Evolutionary conservation across 2,888 invertebrate genomes (phyloP).

Genomic region (Tipula lateralis): DNA sequence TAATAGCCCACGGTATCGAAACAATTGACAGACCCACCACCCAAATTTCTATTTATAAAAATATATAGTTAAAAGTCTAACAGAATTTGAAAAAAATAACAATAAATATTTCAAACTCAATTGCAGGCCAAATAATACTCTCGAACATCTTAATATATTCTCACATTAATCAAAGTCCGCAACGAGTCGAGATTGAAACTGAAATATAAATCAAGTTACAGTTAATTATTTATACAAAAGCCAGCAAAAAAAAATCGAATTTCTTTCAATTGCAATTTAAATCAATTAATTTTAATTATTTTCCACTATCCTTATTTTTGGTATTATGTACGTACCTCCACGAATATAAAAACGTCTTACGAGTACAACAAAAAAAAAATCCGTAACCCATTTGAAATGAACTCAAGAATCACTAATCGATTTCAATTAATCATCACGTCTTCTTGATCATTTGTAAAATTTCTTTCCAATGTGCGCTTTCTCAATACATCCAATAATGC

Average conservation of each 20-base stretch:
- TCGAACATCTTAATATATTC: background rate
- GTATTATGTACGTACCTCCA: background rate
- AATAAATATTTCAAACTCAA: background rate
- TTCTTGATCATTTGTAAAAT: background rate
- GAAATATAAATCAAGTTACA: slow-evolving; percentile 6
- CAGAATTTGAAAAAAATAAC: background rate
- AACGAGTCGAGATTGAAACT: background rate
- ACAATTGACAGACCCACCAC: too few relatives aligned
- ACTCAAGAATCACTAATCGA: slow-evolving; percentile 14
- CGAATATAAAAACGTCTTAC: background rate
- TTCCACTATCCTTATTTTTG: slow-evolving; percentile 2
- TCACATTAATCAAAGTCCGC: background rate
- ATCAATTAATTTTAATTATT: slow-evolving; percentile 24
- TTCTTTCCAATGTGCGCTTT: background rate
- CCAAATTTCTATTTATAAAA: too few relatives aligned
- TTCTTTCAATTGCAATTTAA: slow-evolving; percentile 24
- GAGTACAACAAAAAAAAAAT: background rate
- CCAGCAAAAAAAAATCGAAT: background rate
- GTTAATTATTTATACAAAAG: slow-evolving; percentile 1
- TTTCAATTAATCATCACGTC: slow-evolving; percentile 24
- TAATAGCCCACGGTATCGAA: too few relatives aligned
- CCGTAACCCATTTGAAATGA: background rate
- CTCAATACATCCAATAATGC: background rate
- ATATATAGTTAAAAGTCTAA: background rate
- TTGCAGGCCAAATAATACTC: background rate